Conservation (phyloP, 2,113 vertebrate species). For the Thinocorus orbignyianus region DNA sequence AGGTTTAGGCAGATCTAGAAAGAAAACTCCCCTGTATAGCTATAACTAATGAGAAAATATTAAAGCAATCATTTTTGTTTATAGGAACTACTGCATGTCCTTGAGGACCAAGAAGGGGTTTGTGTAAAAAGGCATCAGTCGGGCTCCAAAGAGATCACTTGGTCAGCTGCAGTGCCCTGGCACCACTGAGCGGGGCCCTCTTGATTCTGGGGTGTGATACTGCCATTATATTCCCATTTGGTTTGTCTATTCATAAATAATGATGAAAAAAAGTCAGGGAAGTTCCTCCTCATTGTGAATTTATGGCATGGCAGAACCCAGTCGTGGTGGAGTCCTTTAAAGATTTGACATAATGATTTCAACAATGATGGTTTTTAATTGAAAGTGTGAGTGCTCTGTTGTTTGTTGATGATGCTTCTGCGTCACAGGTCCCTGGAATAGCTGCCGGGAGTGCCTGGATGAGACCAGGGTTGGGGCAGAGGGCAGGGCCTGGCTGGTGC, state of each 20-base stretch:
- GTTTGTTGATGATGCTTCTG: neutral
- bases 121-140: neutral
- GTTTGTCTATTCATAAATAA: neutral
- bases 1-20: neutral
- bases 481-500: neutral
- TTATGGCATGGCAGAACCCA: neutral
- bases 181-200: accelerated
- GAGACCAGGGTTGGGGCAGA: neutral
- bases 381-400: neutral
- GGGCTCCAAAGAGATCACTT: neutral
- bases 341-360: neutral
- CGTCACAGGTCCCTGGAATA: accelerated
- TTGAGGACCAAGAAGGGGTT: neutral
- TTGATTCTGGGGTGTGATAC: neutral
- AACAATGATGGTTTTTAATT: neutral
- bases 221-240: neutral
- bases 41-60: neutral
- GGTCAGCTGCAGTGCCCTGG: neutral
- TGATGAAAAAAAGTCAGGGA: neutral
- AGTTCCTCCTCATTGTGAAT: neutral
- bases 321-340: neutral
- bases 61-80: neutral
- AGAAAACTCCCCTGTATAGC: neutral
- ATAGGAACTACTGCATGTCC: neutral
- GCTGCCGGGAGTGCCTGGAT: neutral